phyloP scores from a whole-genome alignment of 2,797 vertebrate species.

The Botia kubotai region DNA sequence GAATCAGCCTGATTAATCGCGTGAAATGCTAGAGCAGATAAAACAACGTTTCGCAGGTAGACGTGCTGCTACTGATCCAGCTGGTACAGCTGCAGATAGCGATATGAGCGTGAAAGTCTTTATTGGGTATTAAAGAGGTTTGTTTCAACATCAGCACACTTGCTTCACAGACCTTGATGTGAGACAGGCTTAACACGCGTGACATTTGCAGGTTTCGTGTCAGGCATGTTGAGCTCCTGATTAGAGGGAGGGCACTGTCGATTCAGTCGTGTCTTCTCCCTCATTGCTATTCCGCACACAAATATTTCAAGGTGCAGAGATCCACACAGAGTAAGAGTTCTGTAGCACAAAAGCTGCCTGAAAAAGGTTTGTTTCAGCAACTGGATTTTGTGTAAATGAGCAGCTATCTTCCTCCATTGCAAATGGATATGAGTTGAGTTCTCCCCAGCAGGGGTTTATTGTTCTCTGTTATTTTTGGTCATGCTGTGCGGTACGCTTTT shows the following conservation, averaged over 20 bases:
- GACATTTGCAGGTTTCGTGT: slow-evolving; percentile 47
- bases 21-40: background rate
- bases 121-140: slow-evolving; percentile 37
- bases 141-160: slow-evolving; percentile 21
- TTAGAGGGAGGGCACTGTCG: slow-evolving; percentile 65
- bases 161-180: slow-evolving; percentile 17
- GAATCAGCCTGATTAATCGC: slow-evolving; percentile 23
- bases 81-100: background rate
- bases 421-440: slow-evolving; percentile 13
- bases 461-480: background rate
- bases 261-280: slow-evolving; percentile 59
- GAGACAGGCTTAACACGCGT: slow-evolving; percentile 40
- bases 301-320: slow-evolving; percentile 66
- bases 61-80: slow-evolving; percentile 13
- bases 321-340: slow-evolving; percentile 60
- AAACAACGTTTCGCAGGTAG: background rate
- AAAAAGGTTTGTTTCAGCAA: slow-evolving; percentile 53
- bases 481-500: background rate
- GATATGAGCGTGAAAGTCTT: slow-evolving; percentile 16
- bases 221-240: slow-evolving; percentile 67
- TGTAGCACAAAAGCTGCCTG: slow-evolving; percentile 46
- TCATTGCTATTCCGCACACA: slow-evolving; percentile 76
- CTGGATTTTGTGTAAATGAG: slow-evolving; percentile 50
- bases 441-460: slow-evolving; percentile 32
- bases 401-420: slow-evolving; percentile 49